phyloP scores from a whole-genome alignment of 2,113 vertebrate genomes.

The Cichladusa arquata region DNA sequence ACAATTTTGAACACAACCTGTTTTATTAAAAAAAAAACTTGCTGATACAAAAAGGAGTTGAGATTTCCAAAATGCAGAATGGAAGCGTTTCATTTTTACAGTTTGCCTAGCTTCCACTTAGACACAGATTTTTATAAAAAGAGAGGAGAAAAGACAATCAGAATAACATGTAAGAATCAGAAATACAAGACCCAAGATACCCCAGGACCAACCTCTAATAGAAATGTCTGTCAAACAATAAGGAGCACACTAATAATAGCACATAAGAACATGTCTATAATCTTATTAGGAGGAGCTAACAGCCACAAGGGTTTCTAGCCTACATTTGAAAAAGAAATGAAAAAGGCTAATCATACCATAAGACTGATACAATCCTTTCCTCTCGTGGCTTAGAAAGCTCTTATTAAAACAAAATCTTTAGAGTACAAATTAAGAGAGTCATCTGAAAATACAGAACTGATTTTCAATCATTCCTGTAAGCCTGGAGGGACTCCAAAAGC shows the following conservation, averaged over 20 bases:
- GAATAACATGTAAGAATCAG: background rate
- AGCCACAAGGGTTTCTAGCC: background rate
- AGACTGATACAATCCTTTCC: background rate
- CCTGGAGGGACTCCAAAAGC: conserved; percentile 14
- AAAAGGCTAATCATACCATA: background rate
- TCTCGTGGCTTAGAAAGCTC: background rate
- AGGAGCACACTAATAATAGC: background rate
- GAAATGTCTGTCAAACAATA: background rate
- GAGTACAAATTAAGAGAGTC: conserved; percentile 27
- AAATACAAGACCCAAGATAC: background rate
- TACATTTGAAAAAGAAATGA: background rate
- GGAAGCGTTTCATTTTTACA: background rate
- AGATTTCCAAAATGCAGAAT: background rate
- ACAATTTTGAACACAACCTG: background rate
- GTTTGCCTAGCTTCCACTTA: background rate
- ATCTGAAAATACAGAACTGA: background rate
- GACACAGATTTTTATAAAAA: background rate
- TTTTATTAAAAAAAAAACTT: background rate
- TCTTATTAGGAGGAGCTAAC: background rate
- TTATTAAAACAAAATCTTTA: conserved; percentile 21
- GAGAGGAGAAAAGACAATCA: background rate
- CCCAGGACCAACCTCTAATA: background rate
- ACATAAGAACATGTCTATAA: background rate
- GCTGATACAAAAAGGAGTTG: background rate
- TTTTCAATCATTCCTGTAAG: conserved; percentile 21